A percentile compares a stretch with the other conserved stretches of the same genome.
Conservation (phyloP, 92 coral and sea anemone genomes). For the Meandrina meandrites region DNA sequence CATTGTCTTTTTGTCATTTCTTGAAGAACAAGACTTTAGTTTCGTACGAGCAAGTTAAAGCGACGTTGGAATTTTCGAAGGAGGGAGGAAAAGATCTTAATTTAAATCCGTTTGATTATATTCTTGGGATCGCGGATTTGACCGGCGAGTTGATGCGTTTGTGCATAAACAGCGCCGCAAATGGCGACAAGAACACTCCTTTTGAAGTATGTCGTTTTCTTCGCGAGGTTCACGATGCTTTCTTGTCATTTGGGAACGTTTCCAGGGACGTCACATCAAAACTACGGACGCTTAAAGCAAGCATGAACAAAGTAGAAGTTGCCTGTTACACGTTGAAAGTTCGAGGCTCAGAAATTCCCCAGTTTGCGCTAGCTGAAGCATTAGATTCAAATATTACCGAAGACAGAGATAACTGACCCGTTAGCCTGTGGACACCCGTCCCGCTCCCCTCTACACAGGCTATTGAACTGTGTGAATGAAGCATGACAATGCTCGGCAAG, state of each 20-base stretch:
- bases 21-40: conserved; percentile 70
- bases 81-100: conserved; percentile 34
- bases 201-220: conserved; percentile 79
- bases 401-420: no score
- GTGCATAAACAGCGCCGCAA: conserved; percentile 88
- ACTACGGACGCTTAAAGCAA: conserved; percentile 71
- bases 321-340: conserved; percentile 92
- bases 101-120: conserved; percentile 78
- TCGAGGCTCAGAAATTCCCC: conserved; percentile 93
- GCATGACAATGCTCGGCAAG: no score
- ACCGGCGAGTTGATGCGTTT: conserved; percentile 98
- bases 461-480: not conserved
- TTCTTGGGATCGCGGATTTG: conserved; percentile 95
- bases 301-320: conserved; percentile 84
- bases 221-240: conserved; percentile 73
- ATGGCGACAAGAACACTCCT: conserved; percentile 80
- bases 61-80: conserved; percentile 59
- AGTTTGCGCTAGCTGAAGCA: conserved; percentile 78
- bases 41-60: conserved; percentile 66
- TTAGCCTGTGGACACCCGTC: no score
- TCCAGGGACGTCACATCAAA: conserved; percentile 76
- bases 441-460: no score
- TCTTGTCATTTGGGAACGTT: conserved; percentile 71
- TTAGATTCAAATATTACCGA: conserved; percentile 23
- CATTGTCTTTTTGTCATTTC: conserved; percentile 79